A percentile compares a stretch with the other conserved stretches of the same genome.
These are phyloP conservation scores for Drosophila fungiperda DNA, from an alignment of 2,888 invertebrate species.

Conservation along the genomic window DNA sequence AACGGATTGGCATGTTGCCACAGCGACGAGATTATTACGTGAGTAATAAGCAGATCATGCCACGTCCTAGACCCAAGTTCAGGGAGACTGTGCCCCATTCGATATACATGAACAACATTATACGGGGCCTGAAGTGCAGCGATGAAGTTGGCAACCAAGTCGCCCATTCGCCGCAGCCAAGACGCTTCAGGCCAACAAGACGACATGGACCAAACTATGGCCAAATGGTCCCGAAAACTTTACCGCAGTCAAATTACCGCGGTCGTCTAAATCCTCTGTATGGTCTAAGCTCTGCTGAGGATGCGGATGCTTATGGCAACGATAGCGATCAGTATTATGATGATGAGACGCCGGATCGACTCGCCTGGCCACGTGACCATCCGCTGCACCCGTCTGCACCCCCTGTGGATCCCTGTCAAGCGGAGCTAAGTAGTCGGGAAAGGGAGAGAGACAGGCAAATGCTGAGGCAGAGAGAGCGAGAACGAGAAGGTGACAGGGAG, in stretches of 20 bases:
- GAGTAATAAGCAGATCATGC: constrained; percentile 68
- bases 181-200: constrained; percentile 33
- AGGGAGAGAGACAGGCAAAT: constrained; percentile 5
- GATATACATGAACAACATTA: constrained; percentile 72
- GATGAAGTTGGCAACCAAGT: constrained; percentile 39
- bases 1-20: constrained; percentile 34
- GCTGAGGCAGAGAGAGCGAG: constrained; percentile 7
- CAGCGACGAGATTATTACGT: constrained; percentile 58
- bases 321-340: constrained; percentile 54
- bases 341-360: constrained; percentile 26
- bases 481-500: constrained; percentile 2
- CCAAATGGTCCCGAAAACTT: neutral
- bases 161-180: neutral
- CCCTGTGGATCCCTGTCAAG: constrained; percentile 61
- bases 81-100: constrained; percentile 59
- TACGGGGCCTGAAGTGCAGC: constrained; percentile 63
- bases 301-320: constrained; percentile 29
- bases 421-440: constrained; percentile 26
- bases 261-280: constrained; percentile 1
- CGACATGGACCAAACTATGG: neutral
- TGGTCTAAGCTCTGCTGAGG: constrained; percentile 38
- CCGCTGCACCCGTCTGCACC: constrained; percentile 1
- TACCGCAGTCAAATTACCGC: neutral
- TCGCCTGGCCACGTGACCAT: constrained; percentile 30
- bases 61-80: constrained; percentile 57